Evolutionary conservation across 2,888 invertebrate genomes (phyloP).

Genomic region (Ormia ochracea): DNA sequence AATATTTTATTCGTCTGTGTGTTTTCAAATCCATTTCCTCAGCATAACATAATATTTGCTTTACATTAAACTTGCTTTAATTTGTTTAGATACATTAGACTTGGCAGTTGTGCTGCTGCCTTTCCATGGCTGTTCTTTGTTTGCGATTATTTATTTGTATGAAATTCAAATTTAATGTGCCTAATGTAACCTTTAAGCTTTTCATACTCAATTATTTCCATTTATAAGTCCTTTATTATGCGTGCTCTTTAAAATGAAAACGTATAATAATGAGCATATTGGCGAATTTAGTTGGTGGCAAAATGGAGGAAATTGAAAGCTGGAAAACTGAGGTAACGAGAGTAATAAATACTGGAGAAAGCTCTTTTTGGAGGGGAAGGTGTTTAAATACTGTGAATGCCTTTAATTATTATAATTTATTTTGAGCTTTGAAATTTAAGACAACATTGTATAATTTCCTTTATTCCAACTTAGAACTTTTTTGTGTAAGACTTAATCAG

Average conservation of each 20-base stretch:
- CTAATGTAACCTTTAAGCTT: slow-evolving; percentile 16
- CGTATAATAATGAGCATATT: not conserved
- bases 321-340: too few relatives aligned
- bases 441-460: too few relatives aligned
- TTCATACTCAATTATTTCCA: slow-evolving; percentile 16
- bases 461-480: too few relatives aligned
- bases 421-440: too few relatives aligned
- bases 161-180: slow-evolving; percentile 19
- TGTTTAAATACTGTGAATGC: too few relatives aligned
- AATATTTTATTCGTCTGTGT: not conserved
- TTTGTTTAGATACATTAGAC: not conserved
- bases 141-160: slow-evolving; percentile 9
- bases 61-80: not conserved
- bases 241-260: not conserved
- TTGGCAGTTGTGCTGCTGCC: not conserved
- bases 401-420: too few relatives aligned
- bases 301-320: not conserved
- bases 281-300: not conserved
- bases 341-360: too few relatives aligned
- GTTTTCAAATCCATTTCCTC: slow-evolving; percentile 46
- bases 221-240: slow-evolving; percentile 2
- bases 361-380: too few relatives aligned
- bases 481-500: too few relatives aligned
- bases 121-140: not conserved
- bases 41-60: slow-evolving; percentile 36